Conservation (phyloP, 1,140 invertebrate species). For the Andrena cerasifolii region DNA sequence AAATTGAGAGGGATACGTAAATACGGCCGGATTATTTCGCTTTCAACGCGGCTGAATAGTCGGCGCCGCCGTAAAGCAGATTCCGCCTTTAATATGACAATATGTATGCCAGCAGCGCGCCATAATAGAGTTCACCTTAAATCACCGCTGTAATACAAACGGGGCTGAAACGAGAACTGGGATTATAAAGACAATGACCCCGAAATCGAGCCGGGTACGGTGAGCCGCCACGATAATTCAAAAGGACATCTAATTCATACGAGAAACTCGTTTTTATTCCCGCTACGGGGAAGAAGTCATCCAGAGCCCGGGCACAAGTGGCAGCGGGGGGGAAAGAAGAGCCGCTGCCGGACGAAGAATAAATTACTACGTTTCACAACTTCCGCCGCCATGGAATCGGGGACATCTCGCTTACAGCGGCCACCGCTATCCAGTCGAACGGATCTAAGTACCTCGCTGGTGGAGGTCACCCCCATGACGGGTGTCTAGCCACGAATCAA, state of each 20-base stretch:
- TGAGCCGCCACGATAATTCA: constrained; percentile 33
- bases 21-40: constrained; percentile 5
- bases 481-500: constrained; percentile 20
- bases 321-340: not conserved
- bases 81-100: constrained; percentile 49
- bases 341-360: not conserved
- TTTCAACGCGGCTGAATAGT: constrained; percentile 1
- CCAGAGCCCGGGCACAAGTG: not conserved
- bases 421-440: not conserved
- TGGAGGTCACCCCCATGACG: constrained; percentile 33
- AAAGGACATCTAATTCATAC: constrained; percentile 44
- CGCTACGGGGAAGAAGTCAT: not conserved
- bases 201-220: constrained; percentile 19
- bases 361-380: constrained; percentile 37
- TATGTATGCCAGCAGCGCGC: constrained; percentile 42
- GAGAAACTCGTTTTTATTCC: constrained; percentile 48
- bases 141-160: constrained; percentile 12
- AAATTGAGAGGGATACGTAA: constrained; percentile 11
- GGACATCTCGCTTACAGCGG: constrained; percentile 15
- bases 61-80: constrained; percentile 1
- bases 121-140: constrained; percentile 47
- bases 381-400: constrained; percentile 45
- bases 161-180: constrained; percentile 32
- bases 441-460: not conserved
- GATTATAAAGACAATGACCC: constrained; percentile 54